These are phyloP conservation scores for Stenichneumon culpator DNA, from an alignment of 2,888 invertebrate genomes.

Conservation along the genomic window DNA sequence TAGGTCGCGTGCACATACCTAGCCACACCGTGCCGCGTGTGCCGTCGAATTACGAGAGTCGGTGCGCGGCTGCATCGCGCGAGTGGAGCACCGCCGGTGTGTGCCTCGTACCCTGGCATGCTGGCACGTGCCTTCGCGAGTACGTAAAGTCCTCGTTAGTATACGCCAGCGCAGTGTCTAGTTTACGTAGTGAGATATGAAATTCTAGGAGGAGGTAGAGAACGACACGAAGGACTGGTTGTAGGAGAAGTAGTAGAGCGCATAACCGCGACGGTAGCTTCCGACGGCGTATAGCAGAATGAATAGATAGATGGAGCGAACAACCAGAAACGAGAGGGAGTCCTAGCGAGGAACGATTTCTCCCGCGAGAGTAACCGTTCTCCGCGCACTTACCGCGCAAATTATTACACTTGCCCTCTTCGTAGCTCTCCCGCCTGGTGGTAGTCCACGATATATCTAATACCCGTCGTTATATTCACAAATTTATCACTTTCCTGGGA, in stretches of 20 bases:
- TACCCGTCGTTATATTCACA: slow-evolving; percentile 55
- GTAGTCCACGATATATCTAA: slow-evolving; percentile 33
- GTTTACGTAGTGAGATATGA: slow-evolving; percentile 79
- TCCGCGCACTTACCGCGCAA: slow-evolving; percentile 63
- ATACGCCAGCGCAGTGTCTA: slow-evolving; percentile 72
- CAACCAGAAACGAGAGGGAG: slow-evolving; percentile 30
- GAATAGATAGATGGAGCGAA: slow-evolving; percentile 39
- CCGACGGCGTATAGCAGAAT: slow-evolving; percentile 45
- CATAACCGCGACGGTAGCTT: slow-evolving; percentile 54
- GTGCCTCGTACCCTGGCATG: slow-evolving; percentile 53
- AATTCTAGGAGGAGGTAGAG: slow-evolving; percentile 64
- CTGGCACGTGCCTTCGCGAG: slow-evolving; percentile 69
- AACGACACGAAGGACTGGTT: slow-evolving; percentile 64
- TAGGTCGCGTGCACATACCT: slow-evolving; percentile 61
- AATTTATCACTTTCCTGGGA: slow-evolving; percentile 60
- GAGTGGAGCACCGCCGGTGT: slow-evolving; percentile 28
- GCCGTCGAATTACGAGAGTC: slow-evolving; percentile 54
- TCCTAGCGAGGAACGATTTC: slow-evolving; percentile 64
- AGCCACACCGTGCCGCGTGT: slow-evolving; percentile 43
- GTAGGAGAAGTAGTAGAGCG: slow-evolving; percentile 58
- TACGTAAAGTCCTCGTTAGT: slow-evolving; percentile 75
- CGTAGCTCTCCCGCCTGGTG: slow-evolving; percentile 23
- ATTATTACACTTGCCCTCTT: slow-evolving; percentile 63
- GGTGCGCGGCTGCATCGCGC: slow-evolving; percentile 37
- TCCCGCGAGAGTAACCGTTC: slow-evolving; percentile 67